phyloP scores from a whole-genome alignment of 2,888 invertebrate genomes.

The Cephonodes hylas region DNA sequence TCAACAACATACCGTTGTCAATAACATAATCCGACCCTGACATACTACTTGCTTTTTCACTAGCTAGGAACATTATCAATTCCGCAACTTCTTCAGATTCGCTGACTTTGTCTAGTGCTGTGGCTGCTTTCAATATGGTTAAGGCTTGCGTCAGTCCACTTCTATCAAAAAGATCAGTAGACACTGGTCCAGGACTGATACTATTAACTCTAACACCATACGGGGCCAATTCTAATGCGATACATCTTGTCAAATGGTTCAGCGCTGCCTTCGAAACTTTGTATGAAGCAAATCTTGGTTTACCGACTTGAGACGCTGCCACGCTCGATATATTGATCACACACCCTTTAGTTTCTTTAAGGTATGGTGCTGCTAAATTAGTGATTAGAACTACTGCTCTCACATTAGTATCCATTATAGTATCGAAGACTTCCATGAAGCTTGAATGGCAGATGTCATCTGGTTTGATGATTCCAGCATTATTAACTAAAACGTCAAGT shows the following conservation, averaged over 20 bases:
- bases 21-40: conserved; percentile 31
- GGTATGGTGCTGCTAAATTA: conserved; percentile 26
- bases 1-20: conserved; percentile 29
- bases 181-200: conserved; percentile 87
- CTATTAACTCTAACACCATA: conserved; percentile 84
- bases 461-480: conserved; percentile 28
- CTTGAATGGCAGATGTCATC: conserved; percentile 24
- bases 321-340: conserved; percentile 33
- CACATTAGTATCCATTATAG: conserved; percentile 29
- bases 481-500: conserved; percentile 38
- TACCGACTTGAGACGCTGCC: conserved; percentile 5
- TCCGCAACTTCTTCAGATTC: conserved; percentile 35
- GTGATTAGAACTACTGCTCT: conserved; percentile 28
- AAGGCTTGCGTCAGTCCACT: conserved; percentile 75
- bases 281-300: conserved; percentile 20
- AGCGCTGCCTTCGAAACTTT: conserved; percentile 56
- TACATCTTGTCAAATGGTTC: conserved; percentile 86
- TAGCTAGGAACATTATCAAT: conserved; percentile 29
- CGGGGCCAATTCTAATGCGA: conserved; percentile 83
- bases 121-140: conserved; percentile 11
- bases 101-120: conserved; percentile 21
- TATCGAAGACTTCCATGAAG: conserved; percentile 30
- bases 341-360: conserved; percentile 31
- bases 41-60: conserved; percentile 31
- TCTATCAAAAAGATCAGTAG: conserved; percentile 43